phyloP scores from a whole-genome alignment of 1,140 invertebrate genomes.

The Halictus rubicundus region DNA sequence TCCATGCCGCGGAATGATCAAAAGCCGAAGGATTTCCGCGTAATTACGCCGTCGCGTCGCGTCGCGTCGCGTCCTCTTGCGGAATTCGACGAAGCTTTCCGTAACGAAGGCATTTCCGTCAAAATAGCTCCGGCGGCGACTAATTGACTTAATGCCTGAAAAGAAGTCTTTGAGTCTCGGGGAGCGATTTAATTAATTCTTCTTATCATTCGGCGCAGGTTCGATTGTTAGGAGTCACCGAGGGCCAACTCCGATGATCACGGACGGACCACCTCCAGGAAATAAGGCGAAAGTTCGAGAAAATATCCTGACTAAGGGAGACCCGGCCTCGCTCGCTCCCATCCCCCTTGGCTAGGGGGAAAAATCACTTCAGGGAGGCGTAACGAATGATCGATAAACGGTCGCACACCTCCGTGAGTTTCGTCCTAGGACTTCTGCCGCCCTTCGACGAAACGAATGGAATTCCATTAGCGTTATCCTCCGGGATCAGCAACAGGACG shows the following conservation, averaged over 20 bases:
- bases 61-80: background rate
- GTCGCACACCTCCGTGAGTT: constrained; percentile 7
- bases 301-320: constrained; percentile 22
- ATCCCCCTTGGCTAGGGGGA: background rate
- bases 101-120: background rate
- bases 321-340: constrained; percentile 11
- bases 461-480: constrained; percentile 58
- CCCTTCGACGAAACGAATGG: constrained; percentile 14
- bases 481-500: constrained; percentile 26
- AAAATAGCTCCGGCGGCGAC: background rate
- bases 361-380: constrained; percentile 41
- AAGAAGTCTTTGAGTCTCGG: background rate
- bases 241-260: background rate
- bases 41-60: background rate
- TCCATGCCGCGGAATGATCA: background rate
- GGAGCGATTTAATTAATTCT: constrained; percentile 40
- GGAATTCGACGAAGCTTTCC: constrained; percentile 1
- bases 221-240: constrained; percentile 10
- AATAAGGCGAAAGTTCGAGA: constrained; percentile 34
- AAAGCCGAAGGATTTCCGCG: background rate
- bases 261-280: background rate
- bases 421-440: constrained; percentile 13
- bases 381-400: constrained; percentile 54
- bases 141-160: constrained; percentile 7
- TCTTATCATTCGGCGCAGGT: constrained; percentile 30